A percentile compares a stretch with the other conserved stretches of the same genome.
Conservation (phyloP, 2,113 vertebrate genomes). For the Equus quagga region DNA sequence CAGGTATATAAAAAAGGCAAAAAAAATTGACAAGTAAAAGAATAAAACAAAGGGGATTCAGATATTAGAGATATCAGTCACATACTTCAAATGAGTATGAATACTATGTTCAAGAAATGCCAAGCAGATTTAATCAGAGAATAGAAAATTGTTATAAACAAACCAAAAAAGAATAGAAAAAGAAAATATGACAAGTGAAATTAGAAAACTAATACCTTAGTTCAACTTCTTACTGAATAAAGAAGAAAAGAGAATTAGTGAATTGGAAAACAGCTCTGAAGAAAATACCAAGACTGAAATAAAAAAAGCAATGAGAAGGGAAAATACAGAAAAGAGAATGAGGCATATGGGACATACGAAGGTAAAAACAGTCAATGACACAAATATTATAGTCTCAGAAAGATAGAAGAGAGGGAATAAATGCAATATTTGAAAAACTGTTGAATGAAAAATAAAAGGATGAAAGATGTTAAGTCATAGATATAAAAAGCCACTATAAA, state of each 20-base stretch:
- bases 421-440: not conserved
- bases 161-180: not conserved
- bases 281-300: not conserved
- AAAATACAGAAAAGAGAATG: not conserved
- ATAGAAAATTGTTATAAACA: not conserved
- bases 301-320: not conserved
- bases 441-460: not conserved
- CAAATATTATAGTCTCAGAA: not conserved
- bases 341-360: not conserved
- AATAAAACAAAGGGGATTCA: not conserved
- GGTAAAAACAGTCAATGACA: not conserved
- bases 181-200: not conserved
- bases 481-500: not conserved
- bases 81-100: not conserved
- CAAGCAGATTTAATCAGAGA: not conserved
- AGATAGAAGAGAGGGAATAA: not conserved
- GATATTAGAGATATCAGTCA: not conserved
- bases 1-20: not conserved
- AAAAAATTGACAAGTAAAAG: not conserved
- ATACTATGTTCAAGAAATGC: not conserved
- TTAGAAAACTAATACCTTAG: not conserved
- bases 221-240: not conserved
- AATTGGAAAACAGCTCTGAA: not conserved
- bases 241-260: not conserved
- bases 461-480: not conserved